These are phyloP conservation scores for Chironomus striatipennis DNA, from an alignment of 1,140 invertebrate species.

Conservation along the genomic window DNA sequence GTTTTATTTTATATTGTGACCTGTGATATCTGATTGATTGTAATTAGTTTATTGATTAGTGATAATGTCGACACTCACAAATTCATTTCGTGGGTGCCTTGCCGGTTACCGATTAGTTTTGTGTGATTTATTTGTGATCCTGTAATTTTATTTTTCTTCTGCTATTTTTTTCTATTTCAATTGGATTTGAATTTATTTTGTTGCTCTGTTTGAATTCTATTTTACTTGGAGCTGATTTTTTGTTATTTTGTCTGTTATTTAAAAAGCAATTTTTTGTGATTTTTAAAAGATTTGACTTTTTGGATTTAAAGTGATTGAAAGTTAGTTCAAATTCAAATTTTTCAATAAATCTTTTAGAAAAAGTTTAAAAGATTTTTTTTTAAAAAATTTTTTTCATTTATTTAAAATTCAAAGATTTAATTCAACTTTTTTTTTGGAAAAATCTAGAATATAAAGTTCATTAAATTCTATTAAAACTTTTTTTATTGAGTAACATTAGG, in stretches of 20 bases:
- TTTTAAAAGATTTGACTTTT: too few relatives aligned
- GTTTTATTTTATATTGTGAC: background rate
- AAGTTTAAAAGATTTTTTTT: too few relatives aligned
- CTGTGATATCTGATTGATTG: background rate
- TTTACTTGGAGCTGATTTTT: background rate
- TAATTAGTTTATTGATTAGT: background rate
- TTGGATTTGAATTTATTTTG: background rate
- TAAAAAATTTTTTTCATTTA: too few relatives aligned
- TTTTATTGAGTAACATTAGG: too few relatives aligned
- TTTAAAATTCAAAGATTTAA: too few relatives aligned
- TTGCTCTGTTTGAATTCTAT: background rate
- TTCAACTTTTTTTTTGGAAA: too few relatives aligned
- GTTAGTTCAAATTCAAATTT: too few relatives aligned
- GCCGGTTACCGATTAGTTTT: constrained; percentile 12
- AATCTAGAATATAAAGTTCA: too few relatives aligned
- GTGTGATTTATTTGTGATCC: constrained; percentile 1
- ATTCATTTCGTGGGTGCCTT: background rate
- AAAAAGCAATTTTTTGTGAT: background rate
- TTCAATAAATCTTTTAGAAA: too few relatives aligned
- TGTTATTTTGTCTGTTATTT: background rate
- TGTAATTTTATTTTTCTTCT: background rate
- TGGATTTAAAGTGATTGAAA: too few relatives aligned
- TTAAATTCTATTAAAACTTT: too few relatives aligned
- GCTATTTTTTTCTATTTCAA: background rate
- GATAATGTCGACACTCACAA: background rate